These are phyloP conservation scores for Phoxinus dragarum DNA, from an alignment of 2,797 vertebrate genomes.

Conservation along the genomic window DNA sequence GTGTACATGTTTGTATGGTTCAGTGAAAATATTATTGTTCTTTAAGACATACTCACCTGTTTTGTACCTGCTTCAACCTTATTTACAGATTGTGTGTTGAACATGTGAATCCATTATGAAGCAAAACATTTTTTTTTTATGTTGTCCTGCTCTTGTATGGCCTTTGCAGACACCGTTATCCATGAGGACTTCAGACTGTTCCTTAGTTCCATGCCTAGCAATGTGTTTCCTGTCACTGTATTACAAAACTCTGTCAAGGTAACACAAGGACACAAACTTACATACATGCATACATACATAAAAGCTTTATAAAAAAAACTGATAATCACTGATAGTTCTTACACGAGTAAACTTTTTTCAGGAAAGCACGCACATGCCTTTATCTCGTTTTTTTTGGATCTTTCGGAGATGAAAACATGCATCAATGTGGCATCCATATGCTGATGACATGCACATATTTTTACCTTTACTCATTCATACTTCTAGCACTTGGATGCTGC, in stretches of 20 bases:
- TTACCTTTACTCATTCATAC: conserved; percentile 15
- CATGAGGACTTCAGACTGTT: conserved; percentile 84
- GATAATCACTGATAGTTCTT: background rate
- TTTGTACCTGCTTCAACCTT: conserved; percentile 12
- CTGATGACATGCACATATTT: conserved; percentile 34
- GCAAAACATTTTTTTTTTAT: too few species aligned
- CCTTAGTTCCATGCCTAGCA: conserved; percentile 87
- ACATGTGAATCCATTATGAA: background rate
- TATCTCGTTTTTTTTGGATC: background rate
- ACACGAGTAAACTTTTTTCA: background rate
- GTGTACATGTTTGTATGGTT: conserved; percentile 12
- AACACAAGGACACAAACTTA: conserved; percentile 35
- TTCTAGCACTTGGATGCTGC: background rate
- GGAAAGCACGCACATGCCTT: background rate
- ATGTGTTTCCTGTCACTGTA: conserved; percentile 85
- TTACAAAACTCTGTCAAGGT: conserved; percentile 90
- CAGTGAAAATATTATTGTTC: background rate
- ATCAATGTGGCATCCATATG: conserved; percentile 21
- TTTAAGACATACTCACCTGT: background rate
- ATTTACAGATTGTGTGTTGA: background rate
- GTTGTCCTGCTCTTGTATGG: conserved; percentile 10
- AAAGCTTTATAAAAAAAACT: background rate
- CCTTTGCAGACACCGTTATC: conserved; percentile 74
- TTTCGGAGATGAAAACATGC: background rate
- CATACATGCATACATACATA: background rate